A percentile compares a stretch with the other conserved stretches of the same genome.
Conservation (phyloP, 2,797 vertebrate species). For the Rallus crepitans region DNA sequence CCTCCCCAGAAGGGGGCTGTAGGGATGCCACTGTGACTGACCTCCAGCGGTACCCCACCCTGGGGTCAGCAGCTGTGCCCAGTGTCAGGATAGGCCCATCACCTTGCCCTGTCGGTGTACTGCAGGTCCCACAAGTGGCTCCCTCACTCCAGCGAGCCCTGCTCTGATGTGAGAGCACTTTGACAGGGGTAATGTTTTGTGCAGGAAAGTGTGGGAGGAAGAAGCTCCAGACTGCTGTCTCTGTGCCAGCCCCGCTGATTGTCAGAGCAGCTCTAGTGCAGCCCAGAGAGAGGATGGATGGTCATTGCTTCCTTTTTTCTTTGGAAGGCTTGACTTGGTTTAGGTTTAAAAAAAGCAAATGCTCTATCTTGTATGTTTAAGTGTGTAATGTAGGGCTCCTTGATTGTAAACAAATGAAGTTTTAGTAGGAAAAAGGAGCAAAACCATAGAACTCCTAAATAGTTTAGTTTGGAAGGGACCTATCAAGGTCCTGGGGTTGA, state of each 20-base stretch:
- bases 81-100: background rate
- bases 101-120: accelerated
- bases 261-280: background rate
- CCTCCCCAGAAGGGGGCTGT: accelerated
- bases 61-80: accelerated
- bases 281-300: background rate
- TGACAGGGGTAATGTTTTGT: background rate
- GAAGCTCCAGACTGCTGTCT: background rate
- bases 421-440: background rate
- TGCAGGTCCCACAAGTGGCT: accelerated
- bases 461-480: background rate
- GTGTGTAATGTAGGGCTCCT: background rate
- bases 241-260: background rate
- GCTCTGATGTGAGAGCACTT: accelerated
- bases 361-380: background rate
- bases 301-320: background rate
- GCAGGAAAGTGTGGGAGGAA: background rate
- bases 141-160: accelerated
- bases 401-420: background rate
- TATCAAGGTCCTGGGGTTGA: background rate
- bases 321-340: background rate
- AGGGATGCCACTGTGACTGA: background rate
- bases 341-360: background rate
- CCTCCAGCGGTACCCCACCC: accelerated
- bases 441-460: accelerated